Evolutionary conservation across 2,888 invertebrate species (phyloP), one percentile per base, ranked within the genome.

Genomic region (Tryphoninae sp.): DNA sequence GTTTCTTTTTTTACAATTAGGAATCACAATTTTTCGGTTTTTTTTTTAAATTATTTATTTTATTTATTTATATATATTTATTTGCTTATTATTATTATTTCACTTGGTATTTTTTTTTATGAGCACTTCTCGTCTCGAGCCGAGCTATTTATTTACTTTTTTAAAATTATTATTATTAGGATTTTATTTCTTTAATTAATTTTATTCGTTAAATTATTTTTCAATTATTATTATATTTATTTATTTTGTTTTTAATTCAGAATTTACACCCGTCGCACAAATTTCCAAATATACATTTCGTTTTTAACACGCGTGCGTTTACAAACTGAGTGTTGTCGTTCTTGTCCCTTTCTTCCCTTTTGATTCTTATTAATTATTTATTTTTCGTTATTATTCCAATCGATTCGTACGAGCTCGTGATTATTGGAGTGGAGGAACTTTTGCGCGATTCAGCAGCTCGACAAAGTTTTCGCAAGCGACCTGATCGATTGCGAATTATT

Each of bases 1-100:
- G 45, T 16, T 16, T 40, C 26, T 2, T 74, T 73, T 77, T 40
- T 55, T 68, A 78, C 42, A 42, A 78, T 78, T 81, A 75, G 64
- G 59, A 78, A 78, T 81, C 81, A 81, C 74, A 74, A 81, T 81
- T 74, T 77, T 49, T 22, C 59, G 67, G 26, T 59, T 68, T 75
- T 58, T 62, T 67, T 26, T 68, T 68, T 4, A 33, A 26, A 62
- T 58, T 58, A 19, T 51, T 11, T 64, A 51, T 53, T 61, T 19
- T 4, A 49, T 62, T 33, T 58, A 33, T 68, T 4, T 53, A 55
- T 6, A 33, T 68, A 9, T 53, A 55, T 6, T 49, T 55, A 22
- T 69, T 80, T 58, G n/a, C 40, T 22, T 40, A 49, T 55, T 64
- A 61, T 53, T 58, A 78, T 78, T 59, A 7, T 19, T 19, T 55